These are phyloP conservation scores for Chaenodraco wilsoni DNA, from an alignment of 2,797 vertebrate species.

Conservation along the genomic window DNA sequence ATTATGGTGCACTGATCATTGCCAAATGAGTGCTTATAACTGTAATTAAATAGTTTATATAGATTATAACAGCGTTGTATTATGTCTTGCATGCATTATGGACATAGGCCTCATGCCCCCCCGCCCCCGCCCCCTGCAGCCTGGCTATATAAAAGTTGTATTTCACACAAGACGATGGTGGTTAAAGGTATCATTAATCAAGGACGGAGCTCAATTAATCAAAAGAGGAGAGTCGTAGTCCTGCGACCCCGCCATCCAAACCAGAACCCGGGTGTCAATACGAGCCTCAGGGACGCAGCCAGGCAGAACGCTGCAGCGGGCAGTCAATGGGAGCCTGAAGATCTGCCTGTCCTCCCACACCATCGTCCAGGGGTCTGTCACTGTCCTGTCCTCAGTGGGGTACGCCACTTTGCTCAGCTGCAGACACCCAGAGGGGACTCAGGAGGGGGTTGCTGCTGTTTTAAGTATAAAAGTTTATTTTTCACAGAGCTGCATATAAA, in stretches of 20 bases:
- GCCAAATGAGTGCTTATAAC: no score
- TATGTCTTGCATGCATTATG: no score
- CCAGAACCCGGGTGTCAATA: conserved; percentile 82
- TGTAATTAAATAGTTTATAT: no score
- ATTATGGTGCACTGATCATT: no score
- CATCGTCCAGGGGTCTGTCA: conserved; percentile 48
- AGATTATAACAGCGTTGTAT: no score
- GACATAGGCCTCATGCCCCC: no score
- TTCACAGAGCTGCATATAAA: conserved; percentile 4
- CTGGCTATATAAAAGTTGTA: conserved; percentile 58
- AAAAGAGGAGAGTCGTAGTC: conserved; percentile 71
- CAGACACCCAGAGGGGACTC: conserved; percentile 1
- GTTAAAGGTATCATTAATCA: conserved; percentile 80
- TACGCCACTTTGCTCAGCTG: neutral
- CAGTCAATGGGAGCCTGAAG: conserved; percentile 79
- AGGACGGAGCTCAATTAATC: conserved; percentile 79
- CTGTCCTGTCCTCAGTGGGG: conserved; percentile 44
- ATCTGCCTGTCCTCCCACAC: conserved; percentile 77
- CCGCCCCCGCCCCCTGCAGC: conserved; percentile 8
- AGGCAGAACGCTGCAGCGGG: conserved; percentile 78
- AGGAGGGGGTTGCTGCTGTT: neutral
- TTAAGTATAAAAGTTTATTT: neutral
- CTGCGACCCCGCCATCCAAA: conserved; percentile 75
- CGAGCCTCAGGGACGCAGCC: conserved; percentile 79
- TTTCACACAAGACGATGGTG: conserved; percentile 54